Conservation (phyloP, 1,140 invertebrate genomes). For the Brachionus rubens region DNA sequence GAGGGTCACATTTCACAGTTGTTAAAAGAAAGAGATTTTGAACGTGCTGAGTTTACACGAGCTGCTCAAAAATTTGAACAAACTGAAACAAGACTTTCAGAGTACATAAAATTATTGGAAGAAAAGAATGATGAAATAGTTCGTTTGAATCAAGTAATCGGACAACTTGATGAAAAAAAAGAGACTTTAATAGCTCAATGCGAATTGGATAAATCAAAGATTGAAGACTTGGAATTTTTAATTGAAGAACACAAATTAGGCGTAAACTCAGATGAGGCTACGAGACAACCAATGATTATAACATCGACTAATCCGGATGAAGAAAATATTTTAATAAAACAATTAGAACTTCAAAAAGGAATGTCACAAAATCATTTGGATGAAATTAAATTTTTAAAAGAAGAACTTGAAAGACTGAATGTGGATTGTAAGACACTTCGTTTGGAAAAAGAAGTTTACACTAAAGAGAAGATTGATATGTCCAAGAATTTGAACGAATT, state of each 20-base stretch:
- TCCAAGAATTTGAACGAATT: slow-evolving; percentile 55
- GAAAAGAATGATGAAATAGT: slow-evolving; percentile 55
- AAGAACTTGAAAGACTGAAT: slow-evolving; percentile 24
- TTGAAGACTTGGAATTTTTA: slow-evolving; percentile 84
- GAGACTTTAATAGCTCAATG: slow-evolving; percentile 53
- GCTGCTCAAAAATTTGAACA: slow-evolving; percentile 71
- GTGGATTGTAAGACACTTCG: not conserved
- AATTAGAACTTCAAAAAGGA: slow-evolving; percentile 38
- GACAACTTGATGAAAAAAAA: slow-evolving; percentile 73
- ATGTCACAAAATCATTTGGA: not conserved
- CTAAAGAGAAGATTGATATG: slow-evolving; percentile 1
- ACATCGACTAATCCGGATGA: not conserved
- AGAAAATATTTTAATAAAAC: not conserved
- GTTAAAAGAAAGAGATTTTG: slow-evolving; percentile 80
- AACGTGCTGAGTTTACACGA: slow-evolving; percentile 74
- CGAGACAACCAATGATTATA: not conserved
- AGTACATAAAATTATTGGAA: slow-evolving; percentile 62
- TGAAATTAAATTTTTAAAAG: slow-evolving; percentile 42
- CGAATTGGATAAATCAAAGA: slow-evolving; percentile 61
- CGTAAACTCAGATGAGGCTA: slow-evolving; percentile 22
- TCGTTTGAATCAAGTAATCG: slow-evolving; percentile 52
- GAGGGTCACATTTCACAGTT: slow-evolving; percentile 85
- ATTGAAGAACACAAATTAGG: slow-evolving; percentile 77
- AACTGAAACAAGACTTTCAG: slow-evolving; percentile 53
- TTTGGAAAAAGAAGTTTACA: slow-evolving; percentile 12